phyloP scores from a whole-genome alignment of 2,888 invertebrate species.

The Pomacea canaliculata region DNA sequence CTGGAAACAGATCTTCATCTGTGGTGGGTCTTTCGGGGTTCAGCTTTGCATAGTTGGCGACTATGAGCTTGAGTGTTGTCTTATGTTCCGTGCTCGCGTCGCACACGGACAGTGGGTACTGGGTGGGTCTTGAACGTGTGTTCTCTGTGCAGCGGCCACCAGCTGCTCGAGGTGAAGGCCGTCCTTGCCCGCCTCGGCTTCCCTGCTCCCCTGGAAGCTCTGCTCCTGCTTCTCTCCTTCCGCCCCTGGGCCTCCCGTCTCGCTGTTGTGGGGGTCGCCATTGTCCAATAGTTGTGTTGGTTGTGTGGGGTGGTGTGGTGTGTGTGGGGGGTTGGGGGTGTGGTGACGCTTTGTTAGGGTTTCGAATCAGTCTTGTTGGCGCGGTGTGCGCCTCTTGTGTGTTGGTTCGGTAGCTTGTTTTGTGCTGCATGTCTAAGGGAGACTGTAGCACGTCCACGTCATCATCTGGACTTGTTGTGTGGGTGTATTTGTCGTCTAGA shows the following conservation, averaged over 20 bases:
- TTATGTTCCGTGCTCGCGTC: too few species aligned
- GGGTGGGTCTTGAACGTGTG: conserved; percentile 93
- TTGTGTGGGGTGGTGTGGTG: too few species aligned
- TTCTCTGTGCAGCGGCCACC: conserved; percentile 97
- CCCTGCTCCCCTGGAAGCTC: conserved; percentile 66
- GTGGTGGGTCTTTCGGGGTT: too few species aligned
- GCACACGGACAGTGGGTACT: conserved; percentile 97
- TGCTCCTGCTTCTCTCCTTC: neutral
- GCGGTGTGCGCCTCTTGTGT: too few species aligned
- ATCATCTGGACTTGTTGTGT: conserved; percentile 2
- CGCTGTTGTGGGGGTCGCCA: neutral
- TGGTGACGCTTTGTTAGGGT: conserved; percentile 10
- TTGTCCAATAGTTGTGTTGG: too few species aligned
- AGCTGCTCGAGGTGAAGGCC: conserved; percentile 97
- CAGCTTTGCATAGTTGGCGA: too few species aligned
- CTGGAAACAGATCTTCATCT: conserved; percentile 73
- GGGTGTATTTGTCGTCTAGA: too few species aligned
- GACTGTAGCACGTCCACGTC: conserved; percentile 16
- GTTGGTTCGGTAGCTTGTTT: neutral
- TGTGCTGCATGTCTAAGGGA: conserved; percentile 7
- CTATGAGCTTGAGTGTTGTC: too few species aligned
- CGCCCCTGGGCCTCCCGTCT: neutral
- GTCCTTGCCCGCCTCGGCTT: conserved; percentile 93
- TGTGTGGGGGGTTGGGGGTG: too few species aligned
- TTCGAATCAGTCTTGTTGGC: conserved; percentile 25